A percentile compares a stretch with the other conserved stretches of the same genome.
Conservation (phyloP, 2,113 vertebrate species). For the Colinus virginianus region DNA sequence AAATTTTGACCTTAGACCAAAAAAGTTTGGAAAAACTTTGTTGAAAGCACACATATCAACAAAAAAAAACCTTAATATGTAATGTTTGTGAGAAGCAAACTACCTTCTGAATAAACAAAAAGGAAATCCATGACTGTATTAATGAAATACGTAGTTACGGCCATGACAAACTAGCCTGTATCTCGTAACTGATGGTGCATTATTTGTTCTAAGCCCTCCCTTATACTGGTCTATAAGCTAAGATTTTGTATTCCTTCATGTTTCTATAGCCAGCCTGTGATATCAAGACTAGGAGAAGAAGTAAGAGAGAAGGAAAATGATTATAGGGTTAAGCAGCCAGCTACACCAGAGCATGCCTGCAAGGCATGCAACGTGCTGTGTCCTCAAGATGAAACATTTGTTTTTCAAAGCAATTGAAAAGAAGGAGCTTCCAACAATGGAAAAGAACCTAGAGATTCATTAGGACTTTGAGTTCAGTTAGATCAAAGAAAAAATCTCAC, state of each 20-base stretch:
- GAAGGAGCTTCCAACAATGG: neutral
- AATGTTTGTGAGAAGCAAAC: neutral
- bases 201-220: neutral
- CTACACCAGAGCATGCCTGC: neutral
- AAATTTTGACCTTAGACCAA: neutral
- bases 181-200: neutral
- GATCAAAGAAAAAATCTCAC: conserved; percentile 22
- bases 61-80: neutral
- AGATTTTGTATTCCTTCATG: neutral
- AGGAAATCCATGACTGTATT: neutral
- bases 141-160: neutral
- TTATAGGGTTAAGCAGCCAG: neutral
- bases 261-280: neutral
- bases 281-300: neutral
- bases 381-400: neutral
- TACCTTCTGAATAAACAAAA: neutral
- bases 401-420: neutral
- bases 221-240: neutral
- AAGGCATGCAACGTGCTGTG: neutral
- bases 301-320: neutral
- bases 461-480: neutral
- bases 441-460: neutral
- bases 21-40: neutral
- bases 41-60: neutral
- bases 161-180: neutral